A percentile compares a stretch with the other conserved stretches of the same genome.
phyloP scores from a whole-genome alignment of 2,113 vertebrate species.

The Lepus americanus region DNA sequence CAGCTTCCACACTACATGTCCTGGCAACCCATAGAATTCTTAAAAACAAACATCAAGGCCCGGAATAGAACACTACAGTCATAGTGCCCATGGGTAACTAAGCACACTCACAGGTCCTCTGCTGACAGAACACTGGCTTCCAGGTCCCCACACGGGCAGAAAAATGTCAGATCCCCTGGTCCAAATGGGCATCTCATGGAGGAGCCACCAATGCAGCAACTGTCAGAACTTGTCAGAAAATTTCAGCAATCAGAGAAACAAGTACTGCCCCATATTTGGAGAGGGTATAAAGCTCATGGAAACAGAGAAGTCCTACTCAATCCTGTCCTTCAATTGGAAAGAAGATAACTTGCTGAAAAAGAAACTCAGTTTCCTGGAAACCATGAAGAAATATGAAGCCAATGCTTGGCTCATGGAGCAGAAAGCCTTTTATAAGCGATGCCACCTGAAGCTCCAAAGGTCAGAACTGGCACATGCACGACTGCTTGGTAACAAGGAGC shows the following conservation, averaged over 20 bases:
- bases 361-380: conserved; percentile 52
- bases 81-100: not conserved
- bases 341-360: conserved; percentile 77
- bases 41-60: conserved; percentile 35
- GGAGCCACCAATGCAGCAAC: not conserved
- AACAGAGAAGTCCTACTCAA: conserved; percentile 52
- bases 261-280: not conserved
- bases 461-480: conserved; percentile 67
- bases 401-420: conserved; percentile 60
- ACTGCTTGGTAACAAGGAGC: not conserved
- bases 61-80: not conserved
- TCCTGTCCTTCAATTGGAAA: conserved; percentile 65
- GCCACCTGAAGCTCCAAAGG: conserved; percentile 60
- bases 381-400: conserved; percentile 69
- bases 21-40: conserved; percentile 60
- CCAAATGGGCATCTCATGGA: not conserved
- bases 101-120: not conserved
- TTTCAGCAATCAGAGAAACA: not conserved
- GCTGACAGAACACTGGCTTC: not conserved
- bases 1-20: not conserved
- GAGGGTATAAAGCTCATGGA: not conserved
- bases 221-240: rapidly evolving
- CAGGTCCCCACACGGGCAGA: not conserved
- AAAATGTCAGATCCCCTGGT: not conserved
- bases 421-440: conserved; percentile 71